These are phyloP conservation scores for Lithobius niger DNA, from an alignment of 1,140 invertebrate species.

Conservation along the genomic window DNA sequence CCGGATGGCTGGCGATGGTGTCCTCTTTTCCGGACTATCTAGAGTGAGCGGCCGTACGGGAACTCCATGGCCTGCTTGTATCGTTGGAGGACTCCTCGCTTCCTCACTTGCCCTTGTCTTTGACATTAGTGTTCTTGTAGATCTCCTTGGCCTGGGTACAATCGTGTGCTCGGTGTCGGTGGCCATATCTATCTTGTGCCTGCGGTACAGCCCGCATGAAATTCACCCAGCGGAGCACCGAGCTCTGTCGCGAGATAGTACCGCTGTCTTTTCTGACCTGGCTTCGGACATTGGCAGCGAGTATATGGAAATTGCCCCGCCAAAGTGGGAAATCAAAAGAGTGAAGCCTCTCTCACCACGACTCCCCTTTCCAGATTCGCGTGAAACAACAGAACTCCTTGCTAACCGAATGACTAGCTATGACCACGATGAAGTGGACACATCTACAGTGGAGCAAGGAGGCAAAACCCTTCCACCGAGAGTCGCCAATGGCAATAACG, in stretches of 20 bases:
- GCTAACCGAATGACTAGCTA: background rate
- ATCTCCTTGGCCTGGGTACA: conserved; percentile 16
- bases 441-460: background rate
- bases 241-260: background rate
- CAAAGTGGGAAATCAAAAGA: background rate
- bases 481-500: too few species aligned
- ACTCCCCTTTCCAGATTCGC: background rate
- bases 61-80: conserved; percentile 2
- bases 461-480: background rate
- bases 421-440: background rate
- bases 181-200: conserved; percentile 13
- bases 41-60: background rate
- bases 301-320: background rate
- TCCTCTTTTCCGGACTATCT: conserved; percentile 25
- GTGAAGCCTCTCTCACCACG: background rate
- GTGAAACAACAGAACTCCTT: background rate
- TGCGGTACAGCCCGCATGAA: conserved; percentile 8
- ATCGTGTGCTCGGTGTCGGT: conserved; percentile 7
- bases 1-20: conserved; percentile 31
- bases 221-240: background rate
- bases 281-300: background rate
- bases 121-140: conserved; percentile 12
- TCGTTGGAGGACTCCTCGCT: conserved; percentile 3
- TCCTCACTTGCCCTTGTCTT: conserved; percentile 11
- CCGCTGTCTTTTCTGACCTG: background rate